Conservation (phyloP, 2,113 vertebrate genomes). For the Marmota monax region DNA sequence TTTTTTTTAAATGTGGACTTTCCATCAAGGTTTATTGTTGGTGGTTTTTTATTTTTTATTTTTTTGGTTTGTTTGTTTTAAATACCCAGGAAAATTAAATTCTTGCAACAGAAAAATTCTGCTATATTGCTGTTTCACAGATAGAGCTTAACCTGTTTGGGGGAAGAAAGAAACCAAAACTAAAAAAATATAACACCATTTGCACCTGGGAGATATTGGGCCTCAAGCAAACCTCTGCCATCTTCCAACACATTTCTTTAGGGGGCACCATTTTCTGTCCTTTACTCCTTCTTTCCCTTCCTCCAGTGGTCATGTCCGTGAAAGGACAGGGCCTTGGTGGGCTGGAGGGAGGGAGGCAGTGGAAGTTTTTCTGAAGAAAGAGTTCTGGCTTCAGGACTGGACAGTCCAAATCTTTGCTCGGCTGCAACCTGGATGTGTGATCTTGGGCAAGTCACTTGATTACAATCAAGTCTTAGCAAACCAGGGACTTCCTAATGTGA, state of each 20-base stretch:
- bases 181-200: background rate
- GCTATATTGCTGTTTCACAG: background rate
- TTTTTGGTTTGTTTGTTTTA: too few relatives aligned
- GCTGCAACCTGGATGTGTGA: background rate
- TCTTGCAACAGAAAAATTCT: background rate
- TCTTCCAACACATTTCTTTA: background rate
- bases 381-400: background rate
- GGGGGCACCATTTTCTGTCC: background rate
- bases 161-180: background rate
- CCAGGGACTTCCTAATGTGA: background rate
- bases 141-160: background rate
- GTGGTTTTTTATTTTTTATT: too few relatives aligned
- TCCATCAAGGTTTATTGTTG: background rate
- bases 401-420: background rate
- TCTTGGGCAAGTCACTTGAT: background rate
- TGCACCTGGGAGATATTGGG: background rate
- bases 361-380: background rate
- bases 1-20: background rate
- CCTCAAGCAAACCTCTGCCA: background rate
- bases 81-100: constrained; percentile 5
- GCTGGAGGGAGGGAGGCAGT: background rate
- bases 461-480: background rate
- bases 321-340: background rate
- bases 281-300: background rate
- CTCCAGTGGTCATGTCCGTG: background rate